Evolutionary conservation across 2,888 invertebrate genomes (phyloP), one percentile per base, ranked within the genome.

Genomic region (Drosophila rubida): DNA sequence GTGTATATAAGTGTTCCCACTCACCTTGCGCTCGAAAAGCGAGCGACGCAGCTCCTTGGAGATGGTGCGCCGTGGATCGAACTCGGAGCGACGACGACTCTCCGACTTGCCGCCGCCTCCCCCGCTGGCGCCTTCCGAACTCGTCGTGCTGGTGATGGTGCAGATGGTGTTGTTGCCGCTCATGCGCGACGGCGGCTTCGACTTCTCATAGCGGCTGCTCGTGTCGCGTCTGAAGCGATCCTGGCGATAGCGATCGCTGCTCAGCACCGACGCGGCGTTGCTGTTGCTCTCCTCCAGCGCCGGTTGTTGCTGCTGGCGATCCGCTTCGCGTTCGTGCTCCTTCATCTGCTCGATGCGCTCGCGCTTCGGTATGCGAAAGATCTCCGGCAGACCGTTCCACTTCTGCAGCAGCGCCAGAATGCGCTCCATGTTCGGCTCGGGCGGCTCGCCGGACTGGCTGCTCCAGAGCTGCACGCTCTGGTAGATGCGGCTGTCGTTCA

Each of bases 291-390:
- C 68, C 22, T 62, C 69, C 50, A 71, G 44, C 1, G 74, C 69
- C 2, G 76, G 59, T 5, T 60, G 23, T 4, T 53, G 53, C n/a
- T 93, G 87, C 89, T 88, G 91, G 45, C 93, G 93, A 93, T 96
- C 96, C 0, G 97, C 97, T 93, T 97, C 97, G 35, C 97, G 93
- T 92, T 98, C 98, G 89, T 98, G 98, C 89, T 97, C 97, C 90
- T 98, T 98, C 96, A 98, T 97, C 91, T 97, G 97, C 89, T 98
- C 97, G 68, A 97, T 96, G 60, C 97, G 94, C 90, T 98, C 97
- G 80, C 97, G 97, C 92, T 98, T 98, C 1, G 98, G 98, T 88
- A 89, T 89, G 90, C 6, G 97, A 98, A 76, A 74, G 35, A 74
- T 74, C 37, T 74, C 97, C 0, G 92, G 92, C 42, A 92, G 70